Evolutionary conservation across 2,888 invertebrate species (phyloP), one percentile per base, ranked within the genome.

Genomic region (Ephialtes manifestator): DNA sequence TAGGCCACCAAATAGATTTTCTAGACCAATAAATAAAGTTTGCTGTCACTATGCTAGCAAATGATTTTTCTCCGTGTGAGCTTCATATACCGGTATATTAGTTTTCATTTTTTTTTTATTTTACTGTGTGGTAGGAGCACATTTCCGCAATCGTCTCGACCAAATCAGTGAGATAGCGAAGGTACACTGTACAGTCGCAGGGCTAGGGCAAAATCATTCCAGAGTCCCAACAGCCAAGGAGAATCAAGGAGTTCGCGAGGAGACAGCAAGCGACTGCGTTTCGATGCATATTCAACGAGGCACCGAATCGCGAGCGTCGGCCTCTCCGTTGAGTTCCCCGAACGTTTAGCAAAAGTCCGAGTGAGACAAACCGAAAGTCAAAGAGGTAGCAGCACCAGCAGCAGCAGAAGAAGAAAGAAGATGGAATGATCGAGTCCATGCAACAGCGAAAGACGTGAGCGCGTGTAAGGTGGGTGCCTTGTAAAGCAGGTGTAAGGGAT

Each of bases 401-500:
- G 55, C 1, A n/a, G 68, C 4, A 67, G 28, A 48, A 35, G 11
- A 74, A 48, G 18, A 15, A 46, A 35, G 46, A 75, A 18, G 74
- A 60, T 24, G 20, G 20, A 60, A 24, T 5, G n/a, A 15, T 48
- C 28, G 43, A 39, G 39, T 35, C 11, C 39, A 48, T 24, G 55
- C 3, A 28, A 31, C 48, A n/a, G 46, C 11, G 70, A 71, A 83
- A 60, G 63, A 77, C 58, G 65, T 24, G 72, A 65, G 85, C 60
- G 76, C 60, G 75, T 83, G 81, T 85, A 87, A 82, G 82, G 78
- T 84, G 83, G 82, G 77, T 84, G 84, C 75, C 79, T 88, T 85
- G 87, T 85, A 87, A 90, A 90, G 91, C 92, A 90, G 92, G 92
- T 91, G 91, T 91, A 90, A 92, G 83, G 87, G 85, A 87, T 88